phyloP scores from a whole-genome alignment of 2,888 invertebrate species.

The Nebria brevicollis region DNA sequence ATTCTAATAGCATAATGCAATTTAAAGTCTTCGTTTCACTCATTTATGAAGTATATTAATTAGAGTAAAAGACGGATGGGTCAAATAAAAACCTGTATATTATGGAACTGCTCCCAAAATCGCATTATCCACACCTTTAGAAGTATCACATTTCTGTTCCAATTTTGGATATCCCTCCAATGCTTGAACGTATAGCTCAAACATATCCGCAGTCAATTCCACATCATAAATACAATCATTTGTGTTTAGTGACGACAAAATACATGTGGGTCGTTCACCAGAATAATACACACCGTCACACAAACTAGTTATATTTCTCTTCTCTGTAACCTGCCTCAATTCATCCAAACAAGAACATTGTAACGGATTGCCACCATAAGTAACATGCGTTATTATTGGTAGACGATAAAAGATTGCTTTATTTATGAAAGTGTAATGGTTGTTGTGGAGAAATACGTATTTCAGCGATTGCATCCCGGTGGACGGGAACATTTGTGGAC shows the following conservation, averaged over 20 bases:
- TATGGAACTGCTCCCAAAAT: neutral
- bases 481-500: constrained; percentile 5
- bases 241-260: neutral
- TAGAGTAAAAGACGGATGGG: neutral
- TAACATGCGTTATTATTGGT: constrained; percentile 10
- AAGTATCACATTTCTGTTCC: constrained; percentile 17
- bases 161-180: neutral
- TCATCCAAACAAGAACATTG: constrained; percentile 20
- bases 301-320: constrained; percentile 13
- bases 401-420: neutral
- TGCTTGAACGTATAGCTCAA: neutral
- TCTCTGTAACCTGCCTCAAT: neutral
- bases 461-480: neutral
- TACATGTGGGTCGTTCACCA: neutral
- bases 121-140: constrained; percentile 15
- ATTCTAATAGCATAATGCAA: neutral
- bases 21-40: no score
- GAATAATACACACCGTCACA: neutral
- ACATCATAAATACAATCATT: neutral
- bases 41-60: no score
- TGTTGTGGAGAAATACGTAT: constrained; percentile 9
- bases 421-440: constrained; percentile 15
- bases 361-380: constrained; percentile 17
- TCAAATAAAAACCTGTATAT: neutral
- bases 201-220: neutral